These are phyloP conservation scores for Trachelus tabidus DNA, from an alignment of 2,888 invertebrate species.

Conservation along the genomic window DNA sequence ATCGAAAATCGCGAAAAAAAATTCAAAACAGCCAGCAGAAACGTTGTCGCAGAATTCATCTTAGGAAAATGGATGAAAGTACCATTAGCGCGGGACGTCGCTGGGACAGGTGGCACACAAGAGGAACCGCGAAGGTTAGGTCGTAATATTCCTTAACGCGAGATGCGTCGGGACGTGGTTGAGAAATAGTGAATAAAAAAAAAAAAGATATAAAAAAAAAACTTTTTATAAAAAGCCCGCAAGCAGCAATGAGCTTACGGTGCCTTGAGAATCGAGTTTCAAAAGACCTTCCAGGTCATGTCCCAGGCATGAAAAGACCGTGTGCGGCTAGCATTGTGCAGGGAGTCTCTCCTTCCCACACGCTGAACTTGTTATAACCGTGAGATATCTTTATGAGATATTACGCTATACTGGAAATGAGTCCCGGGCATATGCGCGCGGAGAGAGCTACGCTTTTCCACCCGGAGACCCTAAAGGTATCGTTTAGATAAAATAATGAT, in stretches of 20 bases:
- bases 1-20: background rate
- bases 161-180: background rate
- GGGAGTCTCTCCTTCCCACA: slow-evolving; percentile 27
- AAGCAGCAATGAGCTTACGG: slow-evolving; percentile 44
- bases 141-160: background rate
- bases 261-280: slow-evolving; percentile 44
- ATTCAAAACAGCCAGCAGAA: background rate
- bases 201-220: slow-evolving; percentile 16
- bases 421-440: slow-evolving; percentile 26
- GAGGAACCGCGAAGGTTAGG: background rate
- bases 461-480: background rate
- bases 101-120: background rate
- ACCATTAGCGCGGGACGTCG: background rate
- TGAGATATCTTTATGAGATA: slow-evolving; percentile 12
- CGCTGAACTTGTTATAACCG: slow-evolving; percentile 2
- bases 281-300: slow-evolving; percentile 44
- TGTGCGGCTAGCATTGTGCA: slow-evolving; percentile 27
- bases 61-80: background rate
- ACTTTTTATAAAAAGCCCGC: background rate
- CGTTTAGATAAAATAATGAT: background rate
- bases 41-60: background rate
- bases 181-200: slow-evolving; percentile 21
- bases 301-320: slow-evolving; percentile 31
- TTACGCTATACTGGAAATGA: slow-evolving; percentile 28
- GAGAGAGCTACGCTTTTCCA: background rate